Conservation (phyloP, 2,888 invertebrate species). For the Hirtodrosophila alboralis region DNA sequence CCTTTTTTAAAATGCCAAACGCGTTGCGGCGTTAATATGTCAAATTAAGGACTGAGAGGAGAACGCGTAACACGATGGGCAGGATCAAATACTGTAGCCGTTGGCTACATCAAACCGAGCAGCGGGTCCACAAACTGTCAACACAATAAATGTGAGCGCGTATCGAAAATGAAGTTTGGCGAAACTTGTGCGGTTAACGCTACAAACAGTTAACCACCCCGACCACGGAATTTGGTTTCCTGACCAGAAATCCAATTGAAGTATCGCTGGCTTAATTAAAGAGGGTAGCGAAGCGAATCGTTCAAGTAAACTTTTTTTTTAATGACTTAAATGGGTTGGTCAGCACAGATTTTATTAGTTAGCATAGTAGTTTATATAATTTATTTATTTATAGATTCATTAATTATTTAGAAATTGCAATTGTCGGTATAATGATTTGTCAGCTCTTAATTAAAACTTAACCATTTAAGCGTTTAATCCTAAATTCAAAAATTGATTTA, state of each 20-base stretch:
- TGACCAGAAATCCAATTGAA: slow-evolving; percentile 58
- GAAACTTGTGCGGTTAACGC: slow-evolving; percentile 56
- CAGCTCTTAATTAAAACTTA: too few species aligned
- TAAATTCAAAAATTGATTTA: too few species aligned
- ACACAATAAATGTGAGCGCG: slow-evolving; percentile 65
- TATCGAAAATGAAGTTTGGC: slow-evolving; percentile 59
- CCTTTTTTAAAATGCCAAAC: slow-evolving; percentile 72
- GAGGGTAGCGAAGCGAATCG: slow-evolving; percentile 19
- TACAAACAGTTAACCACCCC: slow-evolving; percentile 21
- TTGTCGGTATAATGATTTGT: too few species aligned
- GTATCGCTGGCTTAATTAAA: slow-evolving; percentile 61
- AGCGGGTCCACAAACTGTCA: slow-evolving; percentile 60
- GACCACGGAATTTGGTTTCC: not conserved
- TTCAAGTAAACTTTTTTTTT: slow-evolving; percentile 22
- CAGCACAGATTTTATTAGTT: not conserved
- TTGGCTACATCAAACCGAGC: slow-evolving; percentile 37
- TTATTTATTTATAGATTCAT: too few species aligned
- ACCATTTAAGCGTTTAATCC: too few species aligned
- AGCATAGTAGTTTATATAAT: too few species aligned
- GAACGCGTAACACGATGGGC: not conserved
- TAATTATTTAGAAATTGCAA: too few species aligned
- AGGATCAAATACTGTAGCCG: slow-evolving; percentile 56
- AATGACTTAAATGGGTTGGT: slow-evolving; percentile 20
- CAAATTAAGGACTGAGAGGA: slow-evolving; percentile 53
- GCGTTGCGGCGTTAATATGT: slow-evolving; percentile 74